Percentiles rank a stretch among this genome's conserved stretches.
phyloP scores from a whole-genome alignment of 1,140 invertebrate species.

The Diuraphis noxia region DNA sequence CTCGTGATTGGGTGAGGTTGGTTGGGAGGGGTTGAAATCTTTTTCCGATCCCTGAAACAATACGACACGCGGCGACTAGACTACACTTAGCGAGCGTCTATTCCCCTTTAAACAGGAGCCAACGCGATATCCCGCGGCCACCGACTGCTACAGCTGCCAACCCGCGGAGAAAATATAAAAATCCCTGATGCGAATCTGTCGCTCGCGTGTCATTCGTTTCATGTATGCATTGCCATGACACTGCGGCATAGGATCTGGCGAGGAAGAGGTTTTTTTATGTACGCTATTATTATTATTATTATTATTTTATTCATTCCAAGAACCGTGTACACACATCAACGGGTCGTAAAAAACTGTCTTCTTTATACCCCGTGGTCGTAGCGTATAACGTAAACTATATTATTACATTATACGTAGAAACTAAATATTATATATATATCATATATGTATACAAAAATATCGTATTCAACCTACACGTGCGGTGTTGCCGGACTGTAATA shows the following conservation, averaged over 20 bases:
- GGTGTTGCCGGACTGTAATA: not conserved
- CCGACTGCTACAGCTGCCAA: not conserved
- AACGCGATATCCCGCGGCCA: not conserved
- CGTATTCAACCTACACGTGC: not conserved
- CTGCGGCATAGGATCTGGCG: not conserved
- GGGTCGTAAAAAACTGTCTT: slow-evolving; percentile 20
- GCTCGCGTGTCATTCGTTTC: not conserved
- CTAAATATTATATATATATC: too few relatives aligned
- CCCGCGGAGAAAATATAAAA: not conserved
- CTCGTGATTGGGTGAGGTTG: not conserved
- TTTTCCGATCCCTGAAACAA: not conserved
- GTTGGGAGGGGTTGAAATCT: not conserved
- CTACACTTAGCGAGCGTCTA: not conserved
- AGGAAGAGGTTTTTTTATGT: not conserved
- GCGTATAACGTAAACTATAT: not conserved
- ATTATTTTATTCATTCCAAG: not conserved
- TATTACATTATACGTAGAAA: not conserved
- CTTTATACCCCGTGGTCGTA: not conserved
- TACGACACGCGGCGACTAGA: not conserved
- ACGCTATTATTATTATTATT: not conserved
- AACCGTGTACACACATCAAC: not conserved
- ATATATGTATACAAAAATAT: not conserved
- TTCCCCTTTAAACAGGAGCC: not conserved
- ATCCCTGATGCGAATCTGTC: not conserved
- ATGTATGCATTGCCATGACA: not conserved